Conservation (phyloP, 2,797 vertebrate genomes). For the Gymnodraco acuticeps region DNA sequence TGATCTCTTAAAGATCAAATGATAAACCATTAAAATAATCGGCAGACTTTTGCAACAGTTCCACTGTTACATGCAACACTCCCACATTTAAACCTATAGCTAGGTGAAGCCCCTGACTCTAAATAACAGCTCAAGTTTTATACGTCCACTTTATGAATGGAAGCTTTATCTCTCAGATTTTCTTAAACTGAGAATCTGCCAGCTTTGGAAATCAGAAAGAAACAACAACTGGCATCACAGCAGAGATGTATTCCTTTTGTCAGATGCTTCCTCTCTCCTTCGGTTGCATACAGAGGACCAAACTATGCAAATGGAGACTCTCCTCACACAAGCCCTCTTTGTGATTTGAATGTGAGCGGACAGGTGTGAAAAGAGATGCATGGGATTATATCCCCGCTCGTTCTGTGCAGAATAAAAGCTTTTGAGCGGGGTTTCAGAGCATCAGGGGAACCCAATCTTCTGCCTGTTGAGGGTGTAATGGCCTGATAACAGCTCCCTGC, state of each 20-base stretch:
- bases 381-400: conserved; percentile 56
- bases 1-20: background rate
- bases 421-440: conserved; percentile 58
- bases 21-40: background rate
- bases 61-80: too few species aligned
- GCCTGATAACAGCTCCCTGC: conserved; percentile 65
- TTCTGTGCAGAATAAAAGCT: conserved; percentile 63
- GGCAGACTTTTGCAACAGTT: background rate
- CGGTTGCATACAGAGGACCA: conserved; percentile 12
- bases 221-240: background rate
- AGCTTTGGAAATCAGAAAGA: background rate
- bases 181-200: background rate
- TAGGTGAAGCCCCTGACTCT: too few species aligned
- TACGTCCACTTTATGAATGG: background rate
- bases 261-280: conserved; percentile 29
- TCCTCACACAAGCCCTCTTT: conserved; percentile 57
- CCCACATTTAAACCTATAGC: too few species aligned
- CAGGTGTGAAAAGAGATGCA: conserved; percentile 75
- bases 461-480: conserved; percentile 56
- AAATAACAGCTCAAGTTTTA: too few species aligned
- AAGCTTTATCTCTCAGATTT: conserved; percentile 5
- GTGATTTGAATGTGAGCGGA: conserved; percentile 69
- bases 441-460: conserved; percentile 71
- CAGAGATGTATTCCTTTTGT: conserved; percentile 37
- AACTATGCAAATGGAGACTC: conserved; percentile 61